Evolutionary conservation across 35 echinoderm and acorn worm species (phyloP).

Genomic region (Holothuria glaberrima): DNA sequence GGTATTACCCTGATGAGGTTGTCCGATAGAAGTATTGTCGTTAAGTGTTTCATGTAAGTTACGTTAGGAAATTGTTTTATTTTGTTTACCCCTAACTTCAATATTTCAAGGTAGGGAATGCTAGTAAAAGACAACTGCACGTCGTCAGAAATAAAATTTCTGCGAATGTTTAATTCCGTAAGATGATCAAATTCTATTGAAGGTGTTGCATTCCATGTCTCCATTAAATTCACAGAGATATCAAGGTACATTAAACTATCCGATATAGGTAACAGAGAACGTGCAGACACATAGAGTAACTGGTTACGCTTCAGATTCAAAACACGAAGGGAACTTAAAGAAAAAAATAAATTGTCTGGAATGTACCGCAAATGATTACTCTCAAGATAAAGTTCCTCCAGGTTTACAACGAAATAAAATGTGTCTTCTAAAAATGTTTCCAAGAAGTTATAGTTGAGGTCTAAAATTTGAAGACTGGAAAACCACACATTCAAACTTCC

Average conservation of each 20-base stretch:
- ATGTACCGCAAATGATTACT: slow-evolving; percentile 2
- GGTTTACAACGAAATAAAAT: background rate
- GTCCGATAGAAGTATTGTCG: background rate
- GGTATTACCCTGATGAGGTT: slow-evolving; percentile 12
- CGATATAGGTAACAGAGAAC: background rate
- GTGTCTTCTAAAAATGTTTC: background rate
- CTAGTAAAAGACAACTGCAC: slow-evolving; percentile 10
- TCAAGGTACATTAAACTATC: background rate
- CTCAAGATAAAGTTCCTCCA: slow-evolving; percentile 9
- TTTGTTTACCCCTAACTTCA: background rate
- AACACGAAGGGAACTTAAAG: background rate
- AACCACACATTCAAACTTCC: slow-evolving; percentile 26
- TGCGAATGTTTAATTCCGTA: background rate
- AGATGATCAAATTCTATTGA: background rate
- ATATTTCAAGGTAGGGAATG: slow-evolving; percentile 7
- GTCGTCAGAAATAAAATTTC: background rate
- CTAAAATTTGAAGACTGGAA: background rate
- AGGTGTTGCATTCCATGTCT: slow-evolving; percentile 24
- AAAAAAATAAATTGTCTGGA: slow-evolving; percentile 12
- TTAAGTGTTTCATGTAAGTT: background rate
- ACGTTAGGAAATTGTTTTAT: slow-evolving; percentile 24
- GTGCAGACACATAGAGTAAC: background rate
- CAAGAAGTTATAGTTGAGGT: background rate
- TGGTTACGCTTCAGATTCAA: slow-evolving; percentile 13
- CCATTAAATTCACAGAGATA: background rate